A percentile compares a stretch with the other conserved stretches of the same genome.
Conservation (phyloP, 2,113 vertebrate genomes). For the Parus major region DNA sequence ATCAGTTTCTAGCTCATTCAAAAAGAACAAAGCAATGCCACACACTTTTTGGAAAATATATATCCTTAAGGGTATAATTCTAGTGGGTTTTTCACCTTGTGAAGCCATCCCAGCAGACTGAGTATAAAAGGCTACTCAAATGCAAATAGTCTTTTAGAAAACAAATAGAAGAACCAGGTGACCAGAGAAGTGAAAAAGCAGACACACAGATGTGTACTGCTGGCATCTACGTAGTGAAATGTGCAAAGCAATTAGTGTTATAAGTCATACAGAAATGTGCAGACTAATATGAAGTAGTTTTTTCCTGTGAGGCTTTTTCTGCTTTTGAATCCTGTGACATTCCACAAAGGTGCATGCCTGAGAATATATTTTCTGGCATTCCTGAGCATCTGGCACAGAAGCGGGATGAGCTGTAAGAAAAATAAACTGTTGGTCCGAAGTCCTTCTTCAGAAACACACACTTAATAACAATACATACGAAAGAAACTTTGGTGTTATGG, state of each 20-base stretch:
- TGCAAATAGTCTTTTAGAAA: background rate
- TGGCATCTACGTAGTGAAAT: background rate
- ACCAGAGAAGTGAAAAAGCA: background rate
- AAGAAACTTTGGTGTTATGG: background rate
- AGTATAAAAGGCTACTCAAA: background rate
- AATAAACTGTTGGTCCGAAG: background rate
- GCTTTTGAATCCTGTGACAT: background rate
- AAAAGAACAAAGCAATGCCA: background rate
- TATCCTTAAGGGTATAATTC: background rate
- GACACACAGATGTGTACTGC: background rate
- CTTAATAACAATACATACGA: background rate
- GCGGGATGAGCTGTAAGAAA: background rate
- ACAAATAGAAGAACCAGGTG: background rate
- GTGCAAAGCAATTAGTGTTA: background rate
- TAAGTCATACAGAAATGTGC: background rate
- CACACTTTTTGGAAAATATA: background rate
- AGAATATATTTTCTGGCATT: background rate
- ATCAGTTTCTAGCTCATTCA: background rate
- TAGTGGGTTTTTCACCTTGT: background rate
- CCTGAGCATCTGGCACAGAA: background rate
- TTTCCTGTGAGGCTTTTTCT: background rate
- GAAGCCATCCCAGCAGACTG: background rate
- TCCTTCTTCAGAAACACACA: background rate
- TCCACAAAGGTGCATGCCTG: background rate
- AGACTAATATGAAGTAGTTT: background rate